Conservation (phyloP, 2,888 invertebrate genomes). For the Aphelenchoides bicaudatus region DNA sequence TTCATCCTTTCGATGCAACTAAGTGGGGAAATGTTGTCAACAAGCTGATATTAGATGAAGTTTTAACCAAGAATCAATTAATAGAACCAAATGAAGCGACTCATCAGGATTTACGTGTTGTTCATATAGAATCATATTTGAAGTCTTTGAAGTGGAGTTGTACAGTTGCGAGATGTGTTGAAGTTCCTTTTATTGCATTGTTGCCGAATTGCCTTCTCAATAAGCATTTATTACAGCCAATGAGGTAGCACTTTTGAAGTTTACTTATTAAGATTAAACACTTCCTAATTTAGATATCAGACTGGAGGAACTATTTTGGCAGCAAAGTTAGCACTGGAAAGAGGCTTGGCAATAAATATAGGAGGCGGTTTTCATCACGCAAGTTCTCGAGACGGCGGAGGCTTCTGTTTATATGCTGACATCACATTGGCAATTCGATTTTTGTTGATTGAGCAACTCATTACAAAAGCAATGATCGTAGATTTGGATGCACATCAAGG, state of each 20-base stretch:
- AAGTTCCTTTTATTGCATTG: slow-evolving; percentile 70
- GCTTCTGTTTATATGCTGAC: slow-evolving; percentile 80
- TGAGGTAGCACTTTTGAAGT: too few species aligned
- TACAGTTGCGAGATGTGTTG: slow-evolving; percentile 33
- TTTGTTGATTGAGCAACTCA: slow-evolving; percentile 66
- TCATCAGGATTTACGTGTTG: slow-evolving; percentile 72
- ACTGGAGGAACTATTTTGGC: slow-evolving; percentile 77
- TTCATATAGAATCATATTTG: slow-evolving; percentile 75
- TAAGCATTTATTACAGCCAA: slow-evolving; percentile 72
- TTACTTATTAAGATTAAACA: slow-evolving; percentile 37
- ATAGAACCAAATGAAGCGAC: slow-evolving; percentile 73
- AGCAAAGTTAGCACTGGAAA: slow-evolving; percentile 75
- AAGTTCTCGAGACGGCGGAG: slow-evolving; percentile 76
- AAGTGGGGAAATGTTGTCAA: slow-evolving; percentile 76
- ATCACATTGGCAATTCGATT: slow-evolving; percentile 75
- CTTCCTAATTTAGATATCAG: slow-evolving; percentile 37
- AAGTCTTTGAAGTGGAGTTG: slow-evolving; percentile 68
- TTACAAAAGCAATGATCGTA: slow-evolving; percentile 71
- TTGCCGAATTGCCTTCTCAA: slow-evolving; percentile 77
- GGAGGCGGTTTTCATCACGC: slow-evolving; percentile 91
- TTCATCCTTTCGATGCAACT: slow-evolving; percentile 81
- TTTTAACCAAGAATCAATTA: slow-evolving; percentile 69
- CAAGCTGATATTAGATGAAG: slow-evolving; percentile 66
- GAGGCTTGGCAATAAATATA: slow-evolving; percentile 83
- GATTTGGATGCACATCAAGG: slow-evolving; percentile 91